Base-by-base conservation (phyloP, 2,113 vertebrate genomes). In the Axis porcinus region DNA sequence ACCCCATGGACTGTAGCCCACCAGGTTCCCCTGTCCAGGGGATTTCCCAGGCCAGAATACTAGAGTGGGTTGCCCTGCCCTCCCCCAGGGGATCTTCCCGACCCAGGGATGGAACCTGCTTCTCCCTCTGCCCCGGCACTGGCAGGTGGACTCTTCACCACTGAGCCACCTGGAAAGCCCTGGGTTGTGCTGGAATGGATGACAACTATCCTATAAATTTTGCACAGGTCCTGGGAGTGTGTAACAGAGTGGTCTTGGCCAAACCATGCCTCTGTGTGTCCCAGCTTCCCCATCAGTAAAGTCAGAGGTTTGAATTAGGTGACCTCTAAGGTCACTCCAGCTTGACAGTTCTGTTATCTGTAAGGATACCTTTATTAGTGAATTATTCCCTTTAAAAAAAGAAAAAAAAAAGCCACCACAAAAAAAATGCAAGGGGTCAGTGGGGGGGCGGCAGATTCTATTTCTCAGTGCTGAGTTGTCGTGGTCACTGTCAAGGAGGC, bases 221-320 rank as follows among this genome's bases (percentile, higher is more conserved):
- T 2, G 4, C 0, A 2, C 12, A 21, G 40, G 2, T 5, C 0
- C 52, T 36, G 5, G 17, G 3, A 21, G 17, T 11, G 0, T 1
- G 25, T 12, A 10, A 5, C 19, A 0, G 4, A 10, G 17, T 1
- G 25, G 25, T 13, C 27, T 43, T 8, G 21, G 19, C 64, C 28
- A 21, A 14, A 52, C 28, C 76, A 15, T 15, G 17, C 57, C 43
- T 60, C 12, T 40, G 70, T 78, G 30, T 14, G 45, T n/a, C 58
- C 76, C 52, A n/a, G 60, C 84, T 33, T 76, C 55, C 91, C 67
- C 78, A 6, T 89, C 70, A 17, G 60, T 40, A 85, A 84, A 57
- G 55, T 52, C 12, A 62, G 62, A 74, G 76, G 3, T 58, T 91
- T 86, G 89, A 83, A 14, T 13, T 28, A 47, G 40, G 43, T 62